Conservation (phyloP, 2,888 invertebrate species). For the Ctena decussata region DNA sequence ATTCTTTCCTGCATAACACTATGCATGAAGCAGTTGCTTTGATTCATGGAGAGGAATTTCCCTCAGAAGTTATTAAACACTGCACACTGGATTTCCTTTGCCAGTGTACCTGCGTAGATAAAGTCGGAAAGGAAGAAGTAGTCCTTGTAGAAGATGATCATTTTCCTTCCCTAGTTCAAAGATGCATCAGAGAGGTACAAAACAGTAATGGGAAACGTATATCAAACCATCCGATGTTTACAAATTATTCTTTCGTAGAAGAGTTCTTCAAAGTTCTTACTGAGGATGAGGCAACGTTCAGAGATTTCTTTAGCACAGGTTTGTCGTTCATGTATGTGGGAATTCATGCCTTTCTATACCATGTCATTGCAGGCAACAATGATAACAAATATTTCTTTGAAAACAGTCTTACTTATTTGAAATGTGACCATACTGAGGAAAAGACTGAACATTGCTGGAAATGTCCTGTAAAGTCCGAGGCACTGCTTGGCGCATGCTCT, state of each 20-base stretch:
- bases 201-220: neutral
- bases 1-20: neutral
- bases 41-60: neutral
- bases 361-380: neutral
- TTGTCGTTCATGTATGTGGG: neutral
- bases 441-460: neutral
- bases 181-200: neutral
- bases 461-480: neutral
- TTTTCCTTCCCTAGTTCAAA: neutral
- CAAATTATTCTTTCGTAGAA: neutral
- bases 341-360: neutral
- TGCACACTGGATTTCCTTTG: neutral
- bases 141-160: neutral
- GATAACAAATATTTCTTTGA: neutral
- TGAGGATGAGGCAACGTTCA: neutral
- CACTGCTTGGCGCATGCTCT: neutral
- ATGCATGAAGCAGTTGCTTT: neutral
- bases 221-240: neutral
- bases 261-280: neutral
- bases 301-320: neutral
- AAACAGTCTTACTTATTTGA: neutral
- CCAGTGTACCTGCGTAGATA: neutral
- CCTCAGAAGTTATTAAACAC: neutral
- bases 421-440: neutral
- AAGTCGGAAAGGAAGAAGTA: neutral